Evolutionary conservation across 2,888 invertebrate genomes (phyloP), one percentile per base, ranked within the genome.

Genomic region (Parelbella ahira): DNA sequence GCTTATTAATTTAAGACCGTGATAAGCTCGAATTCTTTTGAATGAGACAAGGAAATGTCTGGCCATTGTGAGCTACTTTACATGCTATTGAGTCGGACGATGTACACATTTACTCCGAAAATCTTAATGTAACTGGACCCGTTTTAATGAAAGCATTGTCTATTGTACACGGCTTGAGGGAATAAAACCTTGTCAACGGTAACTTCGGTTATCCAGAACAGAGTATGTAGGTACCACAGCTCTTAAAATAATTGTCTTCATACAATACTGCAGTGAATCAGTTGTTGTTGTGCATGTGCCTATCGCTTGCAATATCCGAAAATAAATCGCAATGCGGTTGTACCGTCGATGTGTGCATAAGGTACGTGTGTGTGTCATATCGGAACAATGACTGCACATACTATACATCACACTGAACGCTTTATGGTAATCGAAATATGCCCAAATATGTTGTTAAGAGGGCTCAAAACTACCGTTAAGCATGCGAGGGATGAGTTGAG

Each of bases 381-480:
- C 63, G 58, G 65, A 65, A 70, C 71, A 75, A 78, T 79, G 71
- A 75, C 72, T 72, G 69, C 71, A 75, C 67, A 63, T 72, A 65
- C 77, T 72, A 77, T 78, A 82, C 74, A 83, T 82, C 77, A 81
- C 77, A 80, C 76, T 71, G 72, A 83, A 75, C 81, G 82, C 74
- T 87, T 87, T 86, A 87, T 86, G 84, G 84, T 86, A 87, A 87
- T 86, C 87, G 84, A 86, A 86, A 86, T 84, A 84, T 87, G 76
- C 80, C 80, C 78, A 86, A 87, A 86, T 84, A 87, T 86, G 86
- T 81, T 84, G 84, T 86, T 86, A 80, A 81, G 74, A 83, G 76
- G 72, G 76, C 67, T 73, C 73, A 78, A 84, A 87, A 87, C 84
- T 86, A 80, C 87, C 84, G 45, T 50, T 60, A 51, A 78, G 81